Evolutionary conservation across 2,888 invertebrate genomes (phyloP).

Genomic region (Rhamphomyia laevipes): DNA sequence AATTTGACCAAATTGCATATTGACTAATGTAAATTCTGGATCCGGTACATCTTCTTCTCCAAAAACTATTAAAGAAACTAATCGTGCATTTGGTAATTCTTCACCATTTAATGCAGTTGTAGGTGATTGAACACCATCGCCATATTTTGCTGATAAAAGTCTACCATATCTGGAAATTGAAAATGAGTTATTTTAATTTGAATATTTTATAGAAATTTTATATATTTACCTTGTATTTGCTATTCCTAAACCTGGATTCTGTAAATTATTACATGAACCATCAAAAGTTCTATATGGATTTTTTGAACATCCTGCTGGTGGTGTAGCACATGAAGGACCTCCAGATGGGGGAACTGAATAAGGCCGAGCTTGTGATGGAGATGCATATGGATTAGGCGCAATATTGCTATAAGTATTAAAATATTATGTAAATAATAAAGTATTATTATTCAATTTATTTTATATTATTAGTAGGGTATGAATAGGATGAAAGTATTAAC

Average conservation of each 20-base stretch:
- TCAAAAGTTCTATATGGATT: constrained; percentile 63
- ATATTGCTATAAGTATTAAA: neutral
- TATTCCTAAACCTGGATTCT: constrained; percentile 69
- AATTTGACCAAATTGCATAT: constrained; percentile 53
- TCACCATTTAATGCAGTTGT: constrained; percentile 50
- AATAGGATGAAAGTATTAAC: too few species aligned
- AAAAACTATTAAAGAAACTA: constrained; percentile 57
- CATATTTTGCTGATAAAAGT: constrained; percentile 38
- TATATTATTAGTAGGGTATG: too few species aligned
- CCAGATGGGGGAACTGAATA: constrained; percentile 14
- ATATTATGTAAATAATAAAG: neutral
- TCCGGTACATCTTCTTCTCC: constrained; percentile 60
- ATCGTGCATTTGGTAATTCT: constrained; percentile 55
- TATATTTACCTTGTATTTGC: constrained; percentile 48
- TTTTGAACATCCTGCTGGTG: constrained; percentile 29
- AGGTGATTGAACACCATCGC: constrained; percentile 44
- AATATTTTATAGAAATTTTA: neutral
- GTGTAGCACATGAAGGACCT: constrained; percentile 23
- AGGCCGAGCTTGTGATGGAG: neutral
- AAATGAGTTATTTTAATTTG: neutral
- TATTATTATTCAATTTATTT: too few species aligned
- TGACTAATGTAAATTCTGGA: constrained; percentile 58
- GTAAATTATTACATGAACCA: constrained; percentile 89
- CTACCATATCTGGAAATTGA: constrained; percentile 31
- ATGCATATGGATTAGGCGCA: neutral